Evolutionary conservation across 2,797 vertebrate species (phyloP).

Genomic region (Emydoidea blandingii): DNA sequence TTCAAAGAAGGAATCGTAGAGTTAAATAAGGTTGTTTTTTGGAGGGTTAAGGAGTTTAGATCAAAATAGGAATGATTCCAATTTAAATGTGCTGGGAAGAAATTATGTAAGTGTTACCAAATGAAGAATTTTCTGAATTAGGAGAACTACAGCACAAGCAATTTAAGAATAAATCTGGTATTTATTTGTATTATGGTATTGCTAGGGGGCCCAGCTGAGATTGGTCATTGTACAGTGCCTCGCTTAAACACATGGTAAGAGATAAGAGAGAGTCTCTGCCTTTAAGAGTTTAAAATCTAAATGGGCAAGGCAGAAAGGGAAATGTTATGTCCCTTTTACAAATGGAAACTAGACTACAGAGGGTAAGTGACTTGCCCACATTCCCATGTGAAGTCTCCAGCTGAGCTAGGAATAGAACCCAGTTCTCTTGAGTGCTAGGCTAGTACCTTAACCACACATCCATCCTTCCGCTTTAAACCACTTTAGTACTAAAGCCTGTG

Average conservation of each 20-base stretch:
- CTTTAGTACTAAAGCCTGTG: neutral
- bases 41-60: neutral
- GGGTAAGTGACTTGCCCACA: neutral
- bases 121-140: neutral
- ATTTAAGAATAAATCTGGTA: neutral
- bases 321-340: neutral
- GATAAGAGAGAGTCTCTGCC: neutral
- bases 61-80: slow-evolving; percentile 4
- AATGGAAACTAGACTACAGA: neutral
- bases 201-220: neutral
- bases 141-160: neutral
- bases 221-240: neutral
- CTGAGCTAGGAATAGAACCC: neutral
- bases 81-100: neutral
- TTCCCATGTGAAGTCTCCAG: neutral
- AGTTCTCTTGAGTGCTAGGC: neutral
- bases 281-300: neutral
- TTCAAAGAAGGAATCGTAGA: neutral
- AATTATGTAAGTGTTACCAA: neutral
- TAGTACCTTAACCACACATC: neutral
- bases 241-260: neutral
- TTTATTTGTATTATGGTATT: neutral
- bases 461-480: neutral
- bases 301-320: neutral
- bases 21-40: neutral